phyloP scores from a whole-genome alignment of 2,113 vertebrate genomes.

The Eurystomus gularis region DNA sequence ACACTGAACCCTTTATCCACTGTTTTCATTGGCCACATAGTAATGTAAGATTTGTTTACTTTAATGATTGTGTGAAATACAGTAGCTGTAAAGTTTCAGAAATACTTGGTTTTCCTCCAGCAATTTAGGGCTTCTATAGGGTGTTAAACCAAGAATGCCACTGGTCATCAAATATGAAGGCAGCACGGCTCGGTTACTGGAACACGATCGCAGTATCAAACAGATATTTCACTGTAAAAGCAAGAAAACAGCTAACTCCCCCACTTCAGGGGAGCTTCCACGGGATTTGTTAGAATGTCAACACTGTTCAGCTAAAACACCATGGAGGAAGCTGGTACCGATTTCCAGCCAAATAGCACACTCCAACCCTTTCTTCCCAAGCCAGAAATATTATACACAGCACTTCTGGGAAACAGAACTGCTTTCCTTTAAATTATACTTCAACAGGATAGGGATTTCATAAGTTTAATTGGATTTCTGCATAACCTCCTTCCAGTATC shows the following conservation, averaged over 20 bases:
- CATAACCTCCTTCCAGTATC: constrained; percentile 75
- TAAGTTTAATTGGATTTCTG: constrained; percentile 81
- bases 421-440: constrained; percentile 81
- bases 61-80: constrained; percentile 75
- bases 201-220: constrained; percentile 59
- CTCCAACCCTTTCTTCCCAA: constrained; percentile 74
- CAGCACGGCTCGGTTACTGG: constrained; percentile 47
- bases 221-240: constrained; percentile 74
- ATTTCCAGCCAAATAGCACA: constrained; percentile 75
- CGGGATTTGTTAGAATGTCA: constrained; percentile 83
- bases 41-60: constrained; percentile 71
- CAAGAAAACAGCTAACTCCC: constrained; percentile 71
- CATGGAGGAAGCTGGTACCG: constrained; percentile 80
- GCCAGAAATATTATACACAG: constrained; percentile 82
- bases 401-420: constrained; percentile 82
- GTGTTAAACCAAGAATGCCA: constrained; percentile 76
- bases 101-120: constrained; percentile 73
- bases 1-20: constrained; percentile 75
- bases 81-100: constrained; percentile 75
- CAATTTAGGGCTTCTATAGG: constrained; percentile 65
- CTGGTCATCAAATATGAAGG: constrained; percentile 63
- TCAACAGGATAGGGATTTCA: constrained; percentile 77
- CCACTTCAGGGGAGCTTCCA: constrained; percentile 78
- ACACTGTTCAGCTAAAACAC: constrained; percentile 80
- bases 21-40: constrained; percentile 68